Base-by-base conservation (phyloP, 2,113 vertebrate species). In the Salvelinus fontinalis region DNA sequence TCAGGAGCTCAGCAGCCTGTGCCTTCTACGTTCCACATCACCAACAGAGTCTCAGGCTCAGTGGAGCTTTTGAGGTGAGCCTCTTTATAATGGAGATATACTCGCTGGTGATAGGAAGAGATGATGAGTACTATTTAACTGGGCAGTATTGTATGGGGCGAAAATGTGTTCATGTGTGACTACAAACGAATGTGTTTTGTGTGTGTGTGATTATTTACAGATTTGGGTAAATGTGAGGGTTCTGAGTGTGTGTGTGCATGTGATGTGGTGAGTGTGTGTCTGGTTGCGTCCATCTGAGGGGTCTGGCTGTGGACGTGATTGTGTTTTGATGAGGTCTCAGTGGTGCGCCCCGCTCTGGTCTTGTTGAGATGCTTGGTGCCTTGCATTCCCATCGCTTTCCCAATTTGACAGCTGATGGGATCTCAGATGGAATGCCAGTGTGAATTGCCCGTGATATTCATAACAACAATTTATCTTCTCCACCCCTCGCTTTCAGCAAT, bases 371-470 rank as follows among this genome's bases (percentile, higher is more conserved):
- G 90, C 86, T 81, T 75, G 77, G 85, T 81, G 73, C 84, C 88
- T 86, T 79, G 89, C 89, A 89, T 93, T 84, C 84, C 86, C 83
- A 84, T 90, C 83, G 82, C 89, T 89, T 90, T 90, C 85, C 83
- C 91, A 92, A 88, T 93, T 91, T 92, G 92, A 92, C 92, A 91
- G 88, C 76, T 91, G 92, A 93, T 92, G 89, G 91, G 89, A 90
- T 91, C 86, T 82, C 75, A 91, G 88, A 92, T 92, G 89, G 87
- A 94, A 92, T 89, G 76, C 69, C 77, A 87, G 85, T 89, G 89
- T 88, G 89, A 90, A 91, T 92, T 88, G 88, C 85, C 76, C 64
- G 86, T 84, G 83, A 93, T 91, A 91, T 89, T 91, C 88, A 92
- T 91, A 91, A 92, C 87, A 88, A 89, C 86, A 83, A 90, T 92